Conservation (phyloP, 1,140 invertebrate species). For the Tribolium madens region DNA sequence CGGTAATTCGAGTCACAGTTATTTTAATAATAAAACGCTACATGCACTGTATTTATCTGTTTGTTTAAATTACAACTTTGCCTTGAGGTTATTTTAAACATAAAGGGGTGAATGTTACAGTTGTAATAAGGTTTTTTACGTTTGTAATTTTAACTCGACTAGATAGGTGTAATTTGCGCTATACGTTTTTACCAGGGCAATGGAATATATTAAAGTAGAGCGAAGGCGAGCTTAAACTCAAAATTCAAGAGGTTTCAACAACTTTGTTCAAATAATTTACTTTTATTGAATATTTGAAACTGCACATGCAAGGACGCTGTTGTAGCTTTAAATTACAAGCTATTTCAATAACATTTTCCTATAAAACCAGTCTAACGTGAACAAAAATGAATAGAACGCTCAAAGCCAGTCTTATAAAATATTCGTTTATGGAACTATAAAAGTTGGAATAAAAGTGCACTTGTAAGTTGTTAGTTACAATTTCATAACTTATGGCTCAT, state of each 20-base stretch:
- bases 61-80: not conserved
- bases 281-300: not conserved
- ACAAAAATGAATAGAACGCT: not conserved
- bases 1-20: not conserved
- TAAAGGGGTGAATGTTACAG: not conserved
- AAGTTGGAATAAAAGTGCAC: not conserved
- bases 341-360: not conserved
- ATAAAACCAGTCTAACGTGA: not conserved
- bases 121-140: constrained; percentile 29
- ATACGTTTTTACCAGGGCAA: not conserved
- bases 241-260: not conserved
- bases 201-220: constrained; percentile 15
- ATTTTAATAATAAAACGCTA: constrained; percentile 10
- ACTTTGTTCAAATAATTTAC: not conserved
- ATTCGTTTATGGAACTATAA: not conserved
- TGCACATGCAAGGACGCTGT: not conserved
- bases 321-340: not conserved
- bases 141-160: not conserved
- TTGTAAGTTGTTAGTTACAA: not conserved
- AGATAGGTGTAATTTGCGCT: constrained; percentile 9
- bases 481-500: not conserved
- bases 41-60: not conserved
- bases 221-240: not conserved
- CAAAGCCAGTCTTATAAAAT: not conserved
- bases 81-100: not conserved